phyloP scores from a whole-genome alignment of 2,888 invertebrate genomes.

The Melikaiella ostensackeni region DNA sequence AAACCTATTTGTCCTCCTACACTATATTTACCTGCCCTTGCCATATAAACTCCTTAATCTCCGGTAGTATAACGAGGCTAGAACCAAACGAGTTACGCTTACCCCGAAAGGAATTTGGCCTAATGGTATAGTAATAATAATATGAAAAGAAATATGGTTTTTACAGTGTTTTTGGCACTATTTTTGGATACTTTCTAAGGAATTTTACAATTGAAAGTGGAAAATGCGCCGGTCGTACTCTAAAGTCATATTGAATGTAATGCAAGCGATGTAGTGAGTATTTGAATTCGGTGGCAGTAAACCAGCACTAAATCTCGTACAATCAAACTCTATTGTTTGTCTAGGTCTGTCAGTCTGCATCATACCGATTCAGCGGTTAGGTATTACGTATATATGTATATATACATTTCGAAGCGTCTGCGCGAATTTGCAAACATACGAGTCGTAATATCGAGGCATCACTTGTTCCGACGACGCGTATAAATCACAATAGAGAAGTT shows the following conservation, averaged over 20 bases:
- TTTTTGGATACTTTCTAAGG: no score
- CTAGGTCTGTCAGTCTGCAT: slow-evolving; percentile 68
- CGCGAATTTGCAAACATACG: slow-evolving; percentile 21
- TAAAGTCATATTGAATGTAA: background rate
- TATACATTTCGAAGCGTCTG: slow-evolving; percentile 8
- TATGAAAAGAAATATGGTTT: no score
- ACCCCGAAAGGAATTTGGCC: no score
- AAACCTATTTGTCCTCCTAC: no score
- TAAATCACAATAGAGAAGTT: slow-evolving; percentile 67
- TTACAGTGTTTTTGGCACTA: no score
- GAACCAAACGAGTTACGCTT: no score
- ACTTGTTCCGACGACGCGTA: slow-evolving; percentile 39
- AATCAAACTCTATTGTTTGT: slow-evolving; percentile 73
- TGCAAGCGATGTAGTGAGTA: slow-evolving; percentile 44
- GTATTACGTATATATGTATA: slow-evolving; percentile 4
- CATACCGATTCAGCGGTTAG: slow-evolving; percentile 59
- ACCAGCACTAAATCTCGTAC: slow-evolving; percentile 72
- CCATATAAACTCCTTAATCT: no score
- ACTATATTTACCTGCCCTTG: no score
- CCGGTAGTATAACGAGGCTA: no score
- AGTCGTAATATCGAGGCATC: slow-evolving; percentile 45
- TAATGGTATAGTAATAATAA: no score
- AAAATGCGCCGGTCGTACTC: background rate
- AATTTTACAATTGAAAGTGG: no score
- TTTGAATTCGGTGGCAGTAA: slow-evolving; percentile 71